phyloP scores from a whole-genome alignment of 1,140 invertebrate species.

The Chrysopa pallens region DNA sequence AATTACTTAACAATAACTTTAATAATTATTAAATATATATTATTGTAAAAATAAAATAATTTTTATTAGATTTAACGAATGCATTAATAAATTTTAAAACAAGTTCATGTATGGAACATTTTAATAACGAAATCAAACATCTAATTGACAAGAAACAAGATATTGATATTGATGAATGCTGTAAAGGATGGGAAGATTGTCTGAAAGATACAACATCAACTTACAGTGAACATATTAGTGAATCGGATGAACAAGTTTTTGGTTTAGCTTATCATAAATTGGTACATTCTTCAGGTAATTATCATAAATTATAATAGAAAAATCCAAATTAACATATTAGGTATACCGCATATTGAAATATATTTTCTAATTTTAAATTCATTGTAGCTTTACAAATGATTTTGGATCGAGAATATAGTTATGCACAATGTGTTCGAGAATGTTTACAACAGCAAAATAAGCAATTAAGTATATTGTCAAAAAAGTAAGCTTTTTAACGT shows the following conservation, averaged over 20 bases:
- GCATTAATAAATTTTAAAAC: slow-evolving; percentile 22
- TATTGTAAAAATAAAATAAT: too few species aligned
- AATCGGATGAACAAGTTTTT: slow-evolving; percentile 61
- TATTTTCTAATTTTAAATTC: neutral
- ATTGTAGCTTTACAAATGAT: slow-evolving; percentile 48
- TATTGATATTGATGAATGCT: slow-evolving; percentile 44
- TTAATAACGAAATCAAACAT: slow-evolving; percentile 28
- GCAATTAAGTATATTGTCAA: slow-evolving; percentile 32
- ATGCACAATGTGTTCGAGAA: slow-evolving; percentile 49
- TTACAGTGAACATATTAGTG: slow-evolving; percentile 43
- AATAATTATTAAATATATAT: too few species aligned
- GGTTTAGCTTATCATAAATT: slow-evolving; percentile 61
- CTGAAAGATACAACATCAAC: slow-evolving; percentile 39
- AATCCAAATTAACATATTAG: too few species aligned
- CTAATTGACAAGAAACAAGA: slow-evolving; percentile 28
- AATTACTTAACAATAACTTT: too few species aligned
- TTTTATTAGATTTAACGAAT: slow-evolving; percentile 19
- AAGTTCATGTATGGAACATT: slow-evolving; percentile 28
- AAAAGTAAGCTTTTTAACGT: too few species aligned
- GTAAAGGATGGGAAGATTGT: slow-evolving; percentile 45
- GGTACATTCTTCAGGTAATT: slow-evolving; percentile 48
- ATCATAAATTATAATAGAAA: too few species aligned
- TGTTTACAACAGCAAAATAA: slow-evolving; percentile 44
- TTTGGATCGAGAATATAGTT: slow-evolving; percentile 59
- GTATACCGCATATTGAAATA: neutral